A percentile compares a stretch with the other conserved stretches of the same genome.
These are phyloP conservation scores for Nasonovia ribisnigri DNA, from an alignment of 2,888 invertebrate species.

Conservation along the genomic window DNA sequence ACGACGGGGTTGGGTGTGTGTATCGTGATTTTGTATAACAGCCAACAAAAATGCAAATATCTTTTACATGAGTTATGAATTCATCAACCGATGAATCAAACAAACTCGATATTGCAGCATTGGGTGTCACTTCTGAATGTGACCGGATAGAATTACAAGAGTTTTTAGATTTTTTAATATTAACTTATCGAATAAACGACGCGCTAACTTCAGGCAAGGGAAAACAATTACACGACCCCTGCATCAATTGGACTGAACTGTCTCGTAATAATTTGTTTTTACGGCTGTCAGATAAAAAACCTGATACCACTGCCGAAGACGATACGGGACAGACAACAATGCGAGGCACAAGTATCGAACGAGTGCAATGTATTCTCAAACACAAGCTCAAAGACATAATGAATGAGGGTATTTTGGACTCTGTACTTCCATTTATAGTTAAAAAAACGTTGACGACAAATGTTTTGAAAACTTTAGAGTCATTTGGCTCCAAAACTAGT, in stretches of 20 bases:
- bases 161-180: constrained; percentile 62
- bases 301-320: neutral
- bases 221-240: neutral
- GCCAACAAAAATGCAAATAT: constrained; percentile 44
- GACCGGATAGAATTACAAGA: constrained; percentile 44
- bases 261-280: constrained; percentile 52
- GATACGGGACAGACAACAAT: neutral
- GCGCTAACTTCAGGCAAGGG: constrained; percentile 25
- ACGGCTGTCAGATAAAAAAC: constrained; percentile 11
- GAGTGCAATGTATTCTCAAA: constrained; percentile 68
- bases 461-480: constrained; percentile 38
- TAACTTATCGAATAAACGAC: constrained; percentile 48
- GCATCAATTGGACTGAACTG: constrained; percentile 51
- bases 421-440: constrained; percentile 82
- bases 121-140: constrained; percentile 10
- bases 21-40: constrained; percentile 18
- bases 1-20: neutral
- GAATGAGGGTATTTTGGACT: constrained; percentile 86
- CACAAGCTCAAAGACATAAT: constrained; percentile 76
- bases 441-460: constrained; percentile 71
- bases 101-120: constrained; percentile 32
- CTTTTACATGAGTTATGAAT: constrained; percentile 57
- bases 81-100: constrained; percentile 47
- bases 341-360: constrained; percentile 15
- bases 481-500: constrained; percentile 34